Base-by-base conservation (phyloP, 2,113 vertebrate species). In the Meleagris gallopavo region DNA sequence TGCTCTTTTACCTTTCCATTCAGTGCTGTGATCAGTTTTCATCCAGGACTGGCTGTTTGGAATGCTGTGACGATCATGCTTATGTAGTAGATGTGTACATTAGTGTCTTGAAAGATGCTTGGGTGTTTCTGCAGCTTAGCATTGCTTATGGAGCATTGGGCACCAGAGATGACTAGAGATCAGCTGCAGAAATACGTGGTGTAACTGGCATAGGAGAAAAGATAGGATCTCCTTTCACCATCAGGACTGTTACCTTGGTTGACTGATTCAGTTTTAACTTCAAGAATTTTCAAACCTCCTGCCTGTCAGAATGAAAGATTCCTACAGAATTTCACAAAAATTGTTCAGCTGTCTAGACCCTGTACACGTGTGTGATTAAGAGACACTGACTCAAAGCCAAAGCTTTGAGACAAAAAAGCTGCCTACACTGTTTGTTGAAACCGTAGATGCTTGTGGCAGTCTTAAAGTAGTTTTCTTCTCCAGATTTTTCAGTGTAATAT, bases 61-160 rank as follows among this genome's bases (percentile, higher is more conserved):
- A 2, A 1, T 48, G 20, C 9, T 22, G 3, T 43, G 29, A 9
- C 72, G 45, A 46, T 67, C 19, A 17, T 0, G 0, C 54, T 69
- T 87, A 40, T 12, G 3, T 2, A 1, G 12, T 30, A 87, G 78
- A 16, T 7, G 2, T 10, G 32, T 12, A 41, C 78, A 66, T 62
- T 43, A 34, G 43, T 81, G 41, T 86, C 32, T 52, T 75, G 38
- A 18, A 69, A 72, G 34, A 36, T 64, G 34, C 16, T 7, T 67
- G 43, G 16, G 12, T 84, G 62, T 84, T 60, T 21, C 10, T 55
- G 21, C 83, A 45, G 41, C 71, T 86, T 62, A 66, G 19, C 1
- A 2, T 36, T 66, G 40, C 55, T 83, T 3, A 1, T 60, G 24
- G 29, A 61, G 65, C 25, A 38, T 3, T 22, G 8, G 18, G 5